Evolutionary conservation across 2,888 invertebrate species (phyloP).

Genomic region (Caenorhabditis parvicauda): DNA sequence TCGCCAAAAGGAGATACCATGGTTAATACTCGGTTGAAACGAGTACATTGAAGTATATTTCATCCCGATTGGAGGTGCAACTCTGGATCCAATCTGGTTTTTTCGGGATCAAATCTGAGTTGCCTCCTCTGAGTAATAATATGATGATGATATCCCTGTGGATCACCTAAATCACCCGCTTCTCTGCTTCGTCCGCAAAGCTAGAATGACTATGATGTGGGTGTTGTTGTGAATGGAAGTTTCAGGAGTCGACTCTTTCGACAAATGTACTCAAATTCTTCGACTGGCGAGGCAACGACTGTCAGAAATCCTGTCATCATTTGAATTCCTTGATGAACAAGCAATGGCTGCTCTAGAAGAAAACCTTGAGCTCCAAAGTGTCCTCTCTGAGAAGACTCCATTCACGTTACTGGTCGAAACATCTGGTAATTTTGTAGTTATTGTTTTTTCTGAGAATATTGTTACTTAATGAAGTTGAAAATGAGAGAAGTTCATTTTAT

Average conservation of each 20-base stretch:
- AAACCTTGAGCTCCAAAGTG: conserved; percentile 38
- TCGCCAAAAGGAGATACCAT: too few species aligned
- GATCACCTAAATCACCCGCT: too few species aligned
- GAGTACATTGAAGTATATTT: too few species aligned
- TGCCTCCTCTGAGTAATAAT: too few species aligned
- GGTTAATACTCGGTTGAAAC: too few species aligned
- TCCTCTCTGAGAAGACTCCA: conserved; percentile 31
- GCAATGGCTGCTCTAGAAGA: conserved; percentile 69
- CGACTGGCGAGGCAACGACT: conserved; percentile 75
- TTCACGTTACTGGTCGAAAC: conserved; percentile 63
- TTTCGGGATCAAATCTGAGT: too few species aligned
- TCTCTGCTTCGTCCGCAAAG: too few species aligned
- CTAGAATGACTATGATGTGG: neutral
- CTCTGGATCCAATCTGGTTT: too few species aligned
- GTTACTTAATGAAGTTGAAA: neutral
- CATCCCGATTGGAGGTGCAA: too few species aligned
- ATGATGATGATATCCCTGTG: too few species aligned
- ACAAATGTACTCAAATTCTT: conserved; percentile 76
- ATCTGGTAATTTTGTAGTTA: conserved; percentile 68
- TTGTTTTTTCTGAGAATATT: conserved; percentile 9
- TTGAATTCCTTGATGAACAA: conserved; percentile 84
- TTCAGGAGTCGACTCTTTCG: conserved; percentile 68
- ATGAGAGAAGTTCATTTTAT: neutral
- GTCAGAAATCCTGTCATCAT: conserved; percentile 85
- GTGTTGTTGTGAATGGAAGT: neutral